Base-by-base conservation (phyloP, 2,888 invertebrate species). In the Drosophila cyrtoloma region DNA sequence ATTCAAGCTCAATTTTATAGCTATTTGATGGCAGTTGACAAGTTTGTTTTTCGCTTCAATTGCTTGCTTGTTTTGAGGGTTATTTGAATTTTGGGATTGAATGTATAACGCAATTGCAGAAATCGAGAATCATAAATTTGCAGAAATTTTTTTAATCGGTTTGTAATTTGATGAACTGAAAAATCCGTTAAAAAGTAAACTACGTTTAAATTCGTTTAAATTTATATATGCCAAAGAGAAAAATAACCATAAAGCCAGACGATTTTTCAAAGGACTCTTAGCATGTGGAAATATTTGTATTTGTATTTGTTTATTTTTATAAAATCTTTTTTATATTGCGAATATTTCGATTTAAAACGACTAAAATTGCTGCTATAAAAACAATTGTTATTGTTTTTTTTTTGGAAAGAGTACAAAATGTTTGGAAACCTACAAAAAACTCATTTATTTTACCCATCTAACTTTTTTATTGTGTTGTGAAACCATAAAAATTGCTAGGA, bases 21-120 rank as follows among this genome's bases (percentile, higher is more conserved):
- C 10, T 26, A 30, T 63, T 75, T 71, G 47, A 82, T 66, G 58
- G 47, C 71, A 50, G 26, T 42, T 65, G 67, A 64, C 63, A 66
- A 58, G 47, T 42, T 64, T 64, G 39, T 51, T 57, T 58, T 73
- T 33, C 33, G 26, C 28, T 55, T 52, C 19, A 50, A 35, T 47
- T 65, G 32, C 19, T 32, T 22, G 44, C 14, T 16, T 44, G 47
- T 22, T 22, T 14, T 32, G 22, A 22, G 51, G 61, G 19, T 22
- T 58, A 47, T 44, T 19, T 32, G 2, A 63, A 33, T 32, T 28
- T 14, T 2, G 6, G 32, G 10, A 14, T 51, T 26, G 28, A 50
- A 35, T 30, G 19, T 30, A 22, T 9, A 22, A 44, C 22, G 44
- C 44, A 44, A 44, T 44, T 44, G 26, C 26, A 47, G 16, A 26